Base-by-base conservation (phyloP, 2,797 vertebrate genomes). In the Aldrovandia affinis region DNA sequence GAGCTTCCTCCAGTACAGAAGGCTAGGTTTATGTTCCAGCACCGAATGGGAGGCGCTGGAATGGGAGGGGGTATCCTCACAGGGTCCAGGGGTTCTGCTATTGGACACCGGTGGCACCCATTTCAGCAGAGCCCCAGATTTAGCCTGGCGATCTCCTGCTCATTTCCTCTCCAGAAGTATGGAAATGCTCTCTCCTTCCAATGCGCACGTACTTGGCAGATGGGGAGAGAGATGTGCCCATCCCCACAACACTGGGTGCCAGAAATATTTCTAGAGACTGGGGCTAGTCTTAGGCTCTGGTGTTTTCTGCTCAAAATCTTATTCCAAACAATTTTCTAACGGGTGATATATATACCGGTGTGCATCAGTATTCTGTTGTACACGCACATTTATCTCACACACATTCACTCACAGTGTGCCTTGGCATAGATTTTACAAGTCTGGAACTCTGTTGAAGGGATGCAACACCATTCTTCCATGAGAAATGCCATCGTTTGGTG, bases 101-200 rank as follows among this genome's bases (percentile, higher is more conserved):
- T 87, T 82, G 78, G 79, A 86, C 86, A 82, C 88, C 83, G 87
- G 86, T 84, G 83, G 87, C 86, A 82, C 81, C 33, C 83, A 28
- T 88, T 84, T 86, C 81, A 44, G 70, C 80, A 83, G 85, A 88
- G 78, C 81, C 88, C 54, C 44, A 63, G 81, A 86, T 86, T 83
- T 82, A 63, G 85, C 83, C 85, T 87, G 87, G 85, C 86, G 86
- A 83, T 57, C 83, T 83, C 77, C 44, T 30, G 82, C 84, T 70
- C 54, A 88, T 89, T 87, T 86, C 75, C 73, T 81, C 85, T 61
- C 86, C 85, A 88, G 86, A 87, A 85, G 90, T 90, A 89, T 89
- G 89, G 87, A 86, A 86, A 87, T 86, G 85, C 86, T 89, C 89
- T 86, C 87, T 80, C 55, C 83, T 84, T 81, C 82, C 85, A n/a